A percentile compares a stretch with the other conserved stretches of the same genome.
phyloP scores from a whole-genome alignment of 35 echinoderm and acorn worm genomes.

The Diadema setosum region DNA sequence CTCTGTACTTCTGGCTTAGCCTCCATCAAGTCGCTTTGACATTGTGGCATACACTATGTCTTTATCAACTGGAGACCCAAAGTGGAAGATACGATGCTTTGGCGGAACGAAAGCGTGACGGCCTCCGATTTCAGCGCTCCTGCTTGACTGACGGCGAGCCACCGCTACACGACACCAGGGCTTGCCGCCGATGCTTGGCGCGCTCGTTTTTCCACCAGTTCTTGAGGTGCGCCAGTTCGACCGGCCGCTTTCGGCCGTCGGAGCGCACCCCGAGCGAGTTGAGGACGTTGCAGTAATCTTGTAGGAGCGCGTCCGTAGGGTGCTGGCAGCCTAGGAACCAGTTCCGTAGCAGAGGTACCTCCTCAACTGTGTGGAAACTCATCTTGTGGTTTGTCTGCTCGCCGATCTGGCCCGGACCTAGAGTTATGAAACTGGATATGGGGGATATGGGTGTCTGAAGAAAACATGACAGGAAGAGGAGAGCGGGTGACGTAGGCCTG shows the following conservation, averaged over 20 bases:
- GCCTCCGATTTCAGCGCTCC: not conserved
- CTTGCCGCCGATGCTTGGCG: not conserved
- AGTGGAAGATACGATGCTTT: no score
- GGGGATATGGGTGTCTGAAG: not conserved
- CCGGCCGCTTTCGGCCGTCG: not conserved
- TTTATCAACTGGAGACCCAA: no score
- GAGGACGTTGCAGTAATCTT: conserved; percentile 6
- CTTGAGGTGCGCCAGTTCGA: conserved; percentile 8
- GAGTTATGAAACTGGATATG: not conserved
- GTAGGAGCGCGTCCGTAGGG: not conserved
- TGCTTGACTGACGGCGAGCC: not conserved
- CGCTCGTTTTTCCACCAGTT: conserved; percentile 39
- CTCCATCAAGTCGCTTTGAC: no score
- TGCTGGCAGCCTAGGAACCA: conserved; percentile 6
- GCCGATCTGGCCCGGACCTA: not conserved
- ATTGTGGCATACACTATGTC: no score
- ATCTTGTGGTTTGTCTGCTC: not conserved
- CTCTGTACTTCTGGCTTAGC: no score
- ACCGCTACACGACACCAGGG: not conserved
- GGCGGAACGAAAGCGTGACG: no score
- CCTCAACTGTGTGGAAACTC: not conserved
- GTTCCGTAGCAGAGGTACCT: not conserved
- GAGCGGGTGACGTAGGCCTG: no score
- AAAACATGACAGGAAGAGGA: no score
- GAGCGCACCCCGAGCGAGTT: not conserved